Base-by-base conservation (phyloP, 2,113 vertebrate species). In the Hirundichthys speculiger region DNA sequence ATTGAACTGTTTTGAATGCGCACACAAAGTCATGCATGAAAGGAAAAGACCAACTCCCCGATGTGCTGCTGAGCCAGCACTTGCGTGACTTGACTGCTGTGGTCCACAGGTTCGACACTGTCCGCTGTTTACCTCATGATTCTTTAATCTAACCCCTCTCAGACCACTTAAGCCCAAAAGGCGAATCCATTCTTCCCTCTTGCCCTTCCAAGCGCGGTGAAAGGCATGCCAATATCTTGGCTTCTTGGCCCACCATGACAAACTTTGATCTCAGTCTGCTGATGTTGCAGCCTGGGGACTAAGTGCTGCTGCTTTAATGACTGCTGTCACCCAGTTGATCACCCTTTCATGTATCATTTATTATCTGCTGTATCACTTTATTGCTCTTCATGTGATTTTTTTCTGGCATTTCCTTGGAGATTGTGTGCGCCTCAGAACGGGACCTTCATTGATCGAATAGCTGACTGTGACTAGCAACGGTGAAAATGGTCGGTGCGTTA, bases 61-160 rank as follows among this genome's bases (percentile, higher is more conserved):
- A 51, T 21, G 16, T 42, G 42, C n/a, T 30, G 48, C 59, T 50
- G 75, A 70, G 0, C 4, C 25, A 47, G 18, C 24, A 13, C 22
- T 70, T 40, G 15, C n/a, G 18, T 69, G 64, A 73, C 74, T 13
- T 41, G 38, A 54, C 45, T 20, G 0, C 3, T 43, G 46, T 12
- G 39, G 61, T 48, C 72, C 40, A 39, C 30, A 63, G 53, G 51
- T 77, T 75, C 41, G 13, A 72, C 16, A 62, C 61, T 43, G 20
- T 41, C 48, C 45, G 55, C 80, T 85, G 79, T 86, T 83, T 69
- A 77, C 75, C 80, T 88, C 86, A 90, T 90, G 78, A 88, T 86
- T 88, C 42, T 89, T 88, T 89, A 42, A 91, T 91, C 51, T 25
- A 20, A 18, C 47, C 65, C 61, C 60, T 73, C 77, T 88, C 77